phyloP scores from a whole-genome alignment of 2,888 invertebrate species.

The Cryptus viduatorius region DNA sequence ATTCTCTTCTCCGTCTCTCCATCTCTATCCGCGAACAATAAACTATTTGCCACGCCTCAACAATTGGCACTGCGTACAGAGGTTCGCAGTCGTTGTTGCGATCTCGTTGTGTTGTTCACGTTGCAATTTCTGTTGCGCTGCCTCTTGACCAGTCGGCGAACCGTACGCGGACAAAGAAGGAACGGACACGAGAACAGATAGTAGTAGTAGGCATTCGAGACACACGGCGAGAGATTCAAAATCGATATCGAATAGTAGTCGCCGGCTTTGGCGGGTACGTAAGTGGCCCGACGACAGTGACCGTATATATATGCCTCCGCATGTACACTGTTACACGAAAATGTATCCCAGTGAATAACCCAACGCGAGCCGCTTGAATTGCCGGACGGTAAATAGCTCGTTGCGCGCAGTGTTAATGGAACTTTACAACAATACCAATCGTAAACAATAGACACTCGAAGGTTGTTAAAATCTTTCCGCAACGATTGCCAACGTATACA shows the following conservation, averaged over 20 bases:
- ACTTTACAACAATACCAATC: conserved; percentile 53
- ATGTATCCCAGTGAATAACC: conserved; percentile 19
- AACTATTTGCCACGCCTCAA: conserved; percentile 72
- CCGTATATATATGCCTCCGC: conserved; percentile 1
- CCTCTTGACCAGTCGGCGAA: conserved; percentile 28
- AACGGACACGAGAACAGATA: conserved; percentile 41
- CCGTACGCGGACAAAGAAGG: conserved; percentile 5
- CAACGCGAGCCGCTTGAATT: conserved; percentile 20
- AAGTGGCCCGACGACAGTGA: conserved; percentile 22
- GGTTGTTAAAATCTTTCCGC: conserved; percentile 47
- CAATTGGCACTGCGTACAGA: conserved; percentile 66
- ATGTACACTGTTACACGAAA: conserved; percentile 12
- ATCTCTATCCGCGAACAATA: conserved; percentile 69
- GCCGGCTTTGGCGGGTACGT: conserved; percentile 43
- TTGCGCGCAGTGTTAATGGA: conserved; percentile 38
- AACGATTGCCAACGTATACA: conserved; percentile 45
- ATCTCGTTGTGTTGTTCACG: not conserved
- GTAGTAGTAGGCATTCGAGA: conserved; percentile 54
- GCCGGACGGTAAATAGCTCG: conserved; percentile 26
- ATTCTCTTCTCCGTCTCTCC: conserved; percentile 11
- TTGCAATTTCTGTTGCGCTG: conserved; percentile 31
- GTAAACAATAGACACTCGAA: conserved; percentile 42
- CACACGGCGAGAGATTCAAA: conserved; percentile 53
- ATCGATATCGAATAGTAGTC: conserved; percentile 61
- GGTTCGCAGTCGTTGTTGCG: not conserved